Evolutionary conservation across 37 sponge, comb jelly and placozoan species (phyloP), one percentile per base, ranked within the genome.

Genomic region (Agelas oroides): DNA sequence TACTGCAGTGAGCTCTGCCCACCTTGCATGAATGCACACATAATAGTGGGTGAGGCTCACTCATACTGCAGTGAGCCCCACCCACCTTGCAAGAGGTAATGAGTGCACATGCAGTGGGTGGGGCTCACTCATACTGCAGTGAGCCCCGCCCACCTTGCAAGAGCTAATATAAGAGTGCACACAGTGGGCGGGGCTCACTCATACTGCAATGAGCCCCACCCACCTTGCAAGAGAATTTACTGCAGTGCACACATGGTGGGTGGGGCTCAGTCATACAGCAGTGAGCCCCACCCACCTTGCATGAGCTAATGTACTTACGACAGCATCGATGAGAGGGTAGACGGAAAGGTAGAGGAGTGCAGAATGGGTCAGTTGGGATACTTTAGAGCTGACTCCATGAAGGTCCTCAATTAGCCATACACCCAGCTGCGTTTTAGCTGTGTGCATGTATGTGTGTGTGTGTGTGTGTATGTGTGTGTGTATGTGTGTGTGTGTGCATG

Each of bases 401-500:
- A 90, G 80, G 55, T 84, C 80, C 30, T 78, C 27, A 35, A 90
- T 74, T 30, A 80, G 69, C 80, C 73, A 84, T 25, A 74, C 80
- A 54, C 91, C 91, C 17, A 90, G 53, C 67, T 79, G 80, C 20
- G 91, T 90, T 15, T 58, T 70, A 40, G 86, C 91, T 89, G 24
- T 41, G 64, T 13, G 68, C 18, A 59, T 46, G 30, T 59, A 71
- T 80, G 57, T 79, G 79, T 59, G 60, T 79, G 67, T 40, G 25
- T 12, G 8, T 46, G 8, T 3, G 46, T 46, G 8, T 8, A 8
- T 46, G 3, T 8, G 6, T 46, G 46, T 8, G 8, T 12, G 46
- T 46, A n/a, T n/a, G n/a, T n/a, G n/a, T n/a, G n/a, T n/a, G n/a
- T n/a, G n/a, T n/a, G n/a, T n/a, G n/a, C n/a, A n/a, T n/a, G n/a